Percentiles rank a stretch among this genome's conserved stretches.
These are phyloP conservation scores for Strigamia maritima DNA, from an alignment of 2,888 invertebrate species.

Conservation along the genomic window DNA sequence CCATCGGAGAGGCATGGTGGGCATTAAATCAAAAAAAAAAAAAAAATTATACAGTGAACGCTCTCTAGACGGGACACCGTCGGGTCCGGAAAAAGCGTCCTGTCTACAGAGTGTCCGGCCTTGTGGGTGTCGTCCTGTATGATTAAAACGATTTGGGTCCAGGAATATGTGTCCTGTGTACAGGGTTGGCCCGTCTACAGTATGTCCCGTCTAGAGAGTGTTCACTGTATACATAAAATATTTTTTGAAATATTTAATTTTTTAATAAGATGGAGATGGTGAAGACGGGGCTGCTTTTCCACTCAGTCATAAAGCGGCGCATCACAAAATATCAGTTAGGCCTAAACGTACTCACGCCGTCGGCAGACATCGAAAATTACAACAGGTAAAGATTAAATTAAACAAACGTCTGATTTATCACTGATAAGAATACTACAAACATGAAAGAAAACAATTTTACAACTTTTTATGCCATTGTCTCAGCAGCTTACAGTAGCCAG, in stretches of 20 bases:
- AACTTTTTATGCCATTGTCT: background rate
- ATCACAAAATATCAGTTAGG: conserved; percentile 73
- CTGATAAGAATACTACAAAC: too few species aligned
- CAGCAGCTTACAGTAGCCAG: conserved; percentile 38
- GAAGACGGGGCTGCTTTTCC: conserved; percentile 56
- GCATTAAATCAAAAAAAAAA: conserved; percentile 41
- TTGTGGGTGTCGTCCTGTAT: too few species aligned
- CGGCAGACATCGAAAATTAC: conserved; percentile 60
- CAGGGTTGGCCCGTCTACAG: too few species aligned
- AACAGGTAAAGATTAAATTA: conserved; percentile 44
- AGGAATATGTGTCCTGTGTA: too few species aligned
- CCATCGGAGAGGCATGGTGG: conserved; percentile 41
- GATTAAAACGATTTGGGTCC: too few species aligned
- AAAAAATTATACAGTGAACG: too few species aligned
- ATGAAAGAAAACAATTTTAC: conserved; percentile 14
- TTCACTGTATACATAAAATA: too few species aligned
- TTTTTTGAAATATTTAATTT: background rate
- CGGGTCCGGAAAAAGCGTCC: too few species aligned
- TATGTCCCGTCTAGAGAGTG: too few species aligned
- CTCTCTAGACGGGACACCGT: too few species aligned
- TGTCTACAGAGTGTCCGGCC: too few species aligned
- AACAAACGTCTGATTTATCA: background rate
- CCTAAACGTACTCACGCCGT: conserved; percentile 73
- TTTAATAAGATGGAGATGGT: conserved; percentile 40
- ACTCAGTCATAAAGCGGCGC: conserved; percentile 74